These are phyloP conservation scores for Tiphia femorata DNA, from an alignment of 2,888 invertebrate species.

Conservation along the genomic window DNA sequence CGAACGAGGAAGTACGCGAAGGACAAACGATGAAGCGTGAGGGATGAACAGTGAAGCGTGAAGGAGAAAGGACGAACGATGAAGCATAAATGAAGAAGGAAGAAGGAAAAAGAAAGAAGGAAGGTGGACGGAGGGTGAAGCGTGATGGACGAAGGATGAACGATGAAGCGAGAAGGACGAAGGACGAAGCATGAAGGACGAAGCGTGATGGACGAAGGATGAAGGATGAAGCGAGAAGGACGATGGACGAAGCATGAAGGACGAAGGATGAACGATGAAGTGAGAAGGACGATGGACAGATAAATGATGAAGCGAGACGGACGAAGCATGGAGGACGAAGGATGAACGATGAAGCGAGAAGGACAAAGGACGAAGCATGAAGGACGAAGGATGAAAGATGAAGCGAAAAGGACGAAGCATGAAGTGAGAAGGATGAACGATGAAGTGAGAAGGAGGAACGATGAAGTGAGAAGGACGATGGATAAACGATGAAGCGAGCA, in stretches of 20 bases:
- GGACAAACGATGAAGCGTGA: constrained; percentile 3
- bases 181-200: background rate
- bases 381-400: background rate
- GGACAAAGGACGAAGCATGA: background rate
- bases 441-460: background rate
- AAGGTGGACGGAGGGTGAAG: background rate
- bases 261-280: background rate
- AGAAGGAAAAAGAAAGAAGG: background rate
- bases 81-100: background rate
- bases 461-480: background rate
- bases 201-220: background rate
- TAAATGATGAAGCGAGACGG: background rate
- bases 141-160: background rate
- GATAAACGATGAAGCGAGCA: background rate
- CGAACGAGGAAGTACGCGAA: constrained; percentile 6
- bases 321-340: background rate
- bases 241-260: background rate
- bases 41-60: background rate
- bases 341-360: background rate
- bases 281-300: background rate
- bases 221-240: background rate
- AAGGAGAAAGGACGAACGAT: background rate
- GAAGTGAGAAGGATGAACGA: background rate
- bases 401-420: background rate
- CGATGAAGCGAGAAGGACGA: background rate